Evolutionary conservation across 2,888 invertebrate species (phyloP), one percentile per base, ranked within the genome.

Genomic region (Stegana nigrithorax): DNA sequence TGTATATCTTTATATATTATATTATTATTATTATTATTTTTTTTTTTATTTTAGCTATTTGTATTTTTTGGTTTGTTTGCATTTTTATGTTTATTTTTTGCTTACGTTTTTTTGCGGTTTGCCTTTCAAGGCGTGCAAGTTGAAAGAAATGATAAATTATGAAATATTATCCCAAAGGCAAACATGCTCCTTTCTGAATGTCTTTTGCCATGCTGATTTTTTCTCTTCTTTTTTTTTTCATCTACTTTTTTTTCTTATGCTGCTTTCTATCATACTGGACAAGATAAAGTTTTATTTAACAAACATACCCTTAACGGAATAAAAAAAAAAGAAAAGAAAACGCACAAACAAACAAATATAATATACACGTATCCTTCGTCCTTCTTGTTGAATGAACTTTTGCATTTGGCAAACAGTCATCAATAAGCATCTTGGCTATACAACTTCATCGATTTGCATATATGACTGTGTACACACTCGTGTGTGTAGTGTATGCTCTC

Each of bases 371-470:
- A 21, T 32, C 59, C 44, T 59, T 26, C 21, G n/a, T 32, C 32
- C 21, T 36, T 32, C 19, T 6, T 58, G 8, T 27, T 27, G 14
- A 7, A 17, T 45, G 45, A 21, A 45, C 23, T 67, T 66, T 63
- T 60, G 57, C 60, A 67, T 64, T 67, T 60, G 65, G 58, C 68
- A 64, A 64, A 61, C 39, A 67, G 59, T 65, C 67, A 68, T 73
- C 69, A 67, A 65, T 66, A 63, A 67, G 58, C 36, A 47, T 65
- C 58, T 64, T 64, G 59, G n/a, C n/a, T n/a, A n/a, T n/a, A n/a
- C n/a, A n/a, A n/a, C n/a, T n/a, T n/a, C n/a, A n/a, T n/a, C n/a
- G n/a, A n/a, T n/a, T n/a, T n/a, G n/a, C n/a, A n/a, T n/a, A n/a
- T n/a, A n/a, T n/a, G n/a, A n/a, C n/a, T n/a, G n/a, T n/a, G n/a